Percentiles rank a stretch among this genome's conserved stretches.
Evolutionary conservation across 2,113 vertebrate species (phyloP).

Genomic region (Lophochroa leadbeateri): DNA sequence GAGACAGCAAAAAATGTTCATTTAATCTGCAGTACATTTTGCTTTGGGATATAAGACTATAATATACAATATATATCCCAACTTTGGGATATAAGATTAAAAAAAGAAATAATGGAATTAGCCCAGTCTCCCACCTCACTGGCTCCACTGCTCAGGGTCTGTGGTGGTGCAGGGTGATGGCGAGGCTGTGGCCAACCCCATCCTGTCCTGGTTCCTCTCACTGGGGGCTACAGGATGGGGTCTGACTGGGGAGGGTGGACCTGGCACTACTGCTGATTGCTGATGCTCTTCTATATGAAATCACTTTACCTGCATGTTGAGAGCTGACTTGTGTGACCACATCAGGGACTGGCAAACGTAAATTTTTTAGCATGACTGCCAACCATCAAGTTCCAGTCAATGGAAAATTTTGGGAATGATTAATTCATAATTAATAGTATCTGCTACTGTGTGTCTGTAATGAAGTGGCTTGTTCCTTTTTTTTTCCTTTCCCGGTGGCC

Average conservation of each 20-base stretch:
- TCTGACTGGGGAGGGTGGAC: not conserved
- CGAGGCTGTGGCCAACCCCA: fast-evolving
- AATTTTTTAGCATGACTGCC: not conserved
- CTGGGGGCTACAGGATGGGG: fast-evolving
- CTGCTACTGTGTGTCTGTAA: not conserved
- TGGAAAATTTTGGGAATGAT: not conserved
- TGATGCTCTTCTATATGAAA: not conserved
- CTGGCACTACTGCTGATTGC: not conserved
- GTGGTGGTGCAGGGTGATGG: too few relatives aligned
- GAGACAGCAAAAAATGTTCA: not conserved
- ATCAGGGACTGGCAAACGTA: not conserved
- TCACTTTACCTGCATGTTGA: not conserved
- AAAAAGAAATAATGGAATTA: not conserved
- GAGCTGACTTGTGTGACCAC: not conserved
- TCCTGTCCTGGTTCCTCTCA: not conserved
- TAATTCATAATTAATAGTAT: not conserved
- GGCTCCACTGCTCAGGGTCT: not conserved
- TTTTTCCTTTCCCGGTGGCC: not conserved
- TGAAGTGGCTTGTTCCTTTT: not conserved
- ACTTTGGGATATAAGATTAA: not conserved
- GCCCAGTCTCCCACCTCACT: not conserved
- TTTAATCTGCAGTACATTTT: not conserved
- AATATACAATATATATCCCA: not conserved
- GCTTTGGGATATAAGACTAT: not conserved
- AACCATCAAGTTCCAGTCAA: not conserved